Conservation (phyloP, 1,140 invertebrate genomes). For the Hycleus cichorii region DNA sequence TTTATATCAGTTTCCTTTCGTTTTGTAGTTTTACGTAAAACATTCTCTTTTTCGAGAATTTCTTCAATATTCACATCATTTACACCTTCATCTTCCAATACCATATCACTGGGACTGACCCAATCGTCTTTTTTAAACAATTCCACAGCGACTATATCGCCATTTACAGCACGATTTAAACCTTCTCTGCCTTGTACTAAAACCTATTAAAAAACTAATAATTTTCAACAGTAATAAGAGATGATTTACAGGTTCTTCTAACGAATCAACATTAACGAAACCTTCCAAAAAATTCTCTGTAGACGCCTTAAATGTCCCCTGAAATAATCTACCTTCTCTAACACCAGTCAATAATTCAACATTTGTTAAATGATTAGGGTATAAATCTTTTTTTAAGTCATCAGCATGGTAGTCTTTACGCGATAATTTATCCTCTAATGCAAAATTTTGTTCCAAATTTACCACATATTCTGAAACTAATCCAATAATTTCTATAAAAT, state of each 20-base stretch:
- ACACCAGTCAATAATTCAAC: conserved; percentile 72
- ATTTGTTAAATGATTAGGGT: conserved; percentile 78
- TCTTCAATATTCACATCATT: conserved; percentile 59
- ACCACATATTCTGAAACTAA: conserved; percentile 35
- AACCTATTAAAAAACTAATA: conserved; percentile 51
- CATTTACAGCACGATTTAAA: conserved; percentile 93
- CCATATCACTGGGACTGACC: conserved; percentile 77
- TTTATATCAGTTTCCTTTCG: conserved; percentile 44
- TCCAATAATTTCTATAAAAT: conserved; percentile 3
- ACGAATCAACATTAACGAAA: conserved; percentile 71
- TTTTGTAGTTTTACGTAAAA: conserved; percentile 36
- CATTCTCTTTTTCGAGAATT: conserved; percentile 47
- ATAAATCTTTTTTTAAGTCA: conserved; percentile 56
- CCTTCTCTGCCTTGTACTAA: conserved; percentile 81
- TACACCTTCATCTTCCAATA: conserved; percentile 70
- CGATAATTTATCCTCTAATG: conserved; percentile 74
- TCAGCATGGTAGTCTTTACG: conserved; percentile 57
- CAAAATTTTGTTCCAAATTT: conserved; percentile 42
- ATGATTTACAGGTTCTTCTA: conserved; percentile 61
- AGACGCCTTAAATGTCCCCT: conserved; percentile 79
- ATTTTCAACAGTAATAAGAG: background rate
- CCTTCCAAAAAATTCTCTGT: conserved; percentile 94
- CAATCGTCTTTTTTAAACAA: conserved; percentile 86
- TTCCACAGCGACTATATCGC: conserved; percentile 89
- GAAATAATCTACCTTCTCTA: conserved; percentile 66